These are phyloP conservation scores for Callaeas wilsoni DNA, from an alignment of 2,113 vertebrate species.

Conservation along the genomic window DNA sequence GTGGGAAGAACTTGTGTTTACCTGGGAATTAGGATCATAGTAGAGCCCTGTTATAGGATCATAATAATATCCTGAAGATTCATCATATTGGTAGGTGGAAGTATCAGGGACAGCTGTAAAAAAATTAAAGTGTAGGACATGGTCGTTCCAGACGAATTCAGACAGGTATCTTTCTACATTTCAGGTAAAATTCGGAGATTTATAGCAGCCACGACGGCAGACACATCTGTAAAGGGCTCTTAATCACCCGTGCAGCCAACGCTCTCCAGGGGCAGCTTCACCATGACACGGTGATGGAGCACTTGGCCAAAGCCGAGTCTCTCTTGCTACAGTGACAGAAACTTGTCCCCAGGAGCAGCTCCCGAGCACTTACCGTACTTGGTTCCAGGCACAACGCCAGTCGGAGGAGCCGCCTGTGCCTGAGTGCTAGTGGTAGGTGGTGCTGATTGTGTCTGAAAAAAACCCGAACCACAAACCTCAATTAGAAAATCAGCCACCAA, in stretches of 20 bases:
- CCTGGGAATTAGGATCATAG: constrained; percentile 95
- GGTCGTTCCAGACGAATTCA: not conserved
- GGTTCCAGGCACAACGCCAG: constrained; percentile 75
- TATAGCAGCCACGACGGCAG: not conserved
- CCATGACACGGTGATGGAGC: not conserved
- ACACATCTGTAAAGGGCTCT: not conserved
- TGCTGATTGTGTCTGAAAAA: constrained; percentile 72
- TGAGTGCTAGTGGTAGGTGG: constrained; percentile 73
- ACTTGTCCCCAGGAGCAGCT: not conserved
- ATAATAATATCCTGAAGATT: constrained; percentile 96
- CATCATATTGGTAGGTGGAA: constrained; percentile 95
- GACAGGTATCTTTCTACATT: not conserved
- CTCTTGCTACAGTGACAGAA: not conserved
- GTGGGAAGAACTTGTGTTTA: constrained; percentile 59
- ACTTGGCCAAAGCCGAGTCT: not conserved
- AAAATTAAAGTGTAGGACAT: not conserved
- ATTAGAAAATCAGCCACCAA: not conserved
- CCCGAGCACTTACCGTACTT: constrained; percentile 72
- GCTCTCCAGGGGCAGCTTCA: constrained; percentile 3
- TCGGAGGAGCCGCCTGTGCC: constrained; percentile 65
- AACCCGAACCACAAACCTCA: not conserved
- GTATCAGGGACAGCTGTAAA: constrained; percentile 86
- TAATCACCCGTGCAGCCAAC: not conserved
- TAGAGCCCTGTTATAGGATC: constrained; percentile 93
- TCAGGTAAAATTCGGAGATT: not conserved